Base-by-base conservation (phyloP, 2,888 invertebrate species). In the Papilio gigon region DNA sequence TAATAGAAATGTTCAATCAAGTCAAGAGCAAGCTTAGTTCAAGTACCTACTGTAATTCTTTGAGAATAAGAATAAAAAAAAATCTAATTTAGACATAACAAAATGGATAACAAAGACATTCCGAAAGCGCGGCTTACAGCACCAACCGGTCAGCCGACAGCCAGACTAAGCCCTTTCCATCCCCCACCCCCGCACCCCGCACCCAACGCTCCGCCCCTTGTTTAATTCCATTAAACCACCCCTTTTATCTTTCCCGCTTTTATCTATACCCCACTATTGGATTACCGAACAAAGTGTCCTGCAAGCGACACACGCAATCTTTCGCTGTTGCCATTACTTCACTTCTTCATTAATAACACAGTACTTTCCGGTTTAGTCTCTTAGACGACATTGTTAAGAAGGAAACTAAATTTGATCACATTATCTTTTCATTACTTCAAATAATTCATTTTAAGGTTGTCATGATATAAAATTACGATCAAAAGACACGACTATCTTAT, bases 191-290 rank as follows among this genome's bases (percentile, higher is more conserved):
- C 74, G 78, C 73, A 77, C 77, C 72, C 80, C 73, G 77, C 77
- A 72, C 80, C 83, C 86, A 22, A 47, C 73, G 77, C 77, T 73
- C 80, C 82, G 78, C 73, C 78, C 84, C 83, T 86, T 89, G 88
- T 90, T 90, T 92, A 90, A 92, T 91, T 90, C 90, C 90, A 91
- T 90, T 91, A 91, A 88, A 89, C 84, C 89, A 89, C 89, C 88
- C 90, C 88, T 90, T 90, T 90, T 88, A 90, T 89, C 89, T 87
- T 87, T 84, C 84, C 86, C 20, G 85, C 87, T 89, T 89, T 89
- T 90, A 90, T 90, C 88, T 88, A 59, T 86, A 81, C 85, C 83
- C 84, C 84, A 85, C 88, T 89, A 90, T 90, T 88, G 88, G 88
- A 90, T 90, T 90, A 88, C 88, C 80, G 83, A 85, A 86, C 88